A percentile compares a stretch with the other conserved stretches of the same genome.
Conservation (phyloP, 2,888 invertebrate genomes). For the Cataglyphis cursor region DNA sequence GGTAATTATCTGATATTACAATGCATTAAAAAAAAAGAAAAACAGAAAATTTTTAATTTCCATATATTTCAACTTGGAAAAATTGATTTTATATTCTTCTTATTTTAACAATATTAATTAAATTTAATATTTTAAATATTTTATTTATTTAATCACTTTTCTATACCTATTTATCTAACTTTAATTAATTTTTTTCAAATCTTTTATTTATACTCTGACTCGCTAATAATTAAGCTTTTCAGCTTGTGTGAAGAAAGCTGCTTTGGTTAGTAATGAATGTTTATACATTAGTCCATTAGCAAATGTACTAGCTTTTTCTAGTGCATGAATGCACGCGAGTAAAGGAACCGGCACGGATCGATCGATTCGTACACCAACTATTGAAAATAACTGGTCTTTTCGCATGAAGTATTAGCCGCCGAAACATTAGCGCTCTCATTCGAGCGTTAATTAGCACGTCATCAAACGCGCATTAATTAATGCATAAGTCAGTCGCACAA, state of each 20-base stretch:
- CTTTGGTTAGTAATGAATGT: neutral
- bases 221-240: slow-evolving; percentile 9
- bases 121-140: slow-evolving; percentile 4
- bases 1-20: neutral
- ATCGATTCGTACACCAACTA: slow-evolving; percentile 19
- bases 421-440: slow-evolving; percentile 32
- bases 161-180: neutral
- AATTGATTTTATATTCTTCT: slow-evolving; percentile 7
- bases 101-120: neutral
- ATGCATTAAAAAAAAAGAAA: neutral
- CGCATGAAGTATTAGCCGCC: slow-evolving; percentile 20
- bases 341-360: slow-evolving; percentile 31
- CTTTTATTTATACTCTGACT: neutral
- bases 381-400: slow-evolving; percentile 50
- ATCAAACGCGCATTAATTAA: slow-evolving; percentile 45
- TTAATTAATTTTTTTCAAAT: neutral
- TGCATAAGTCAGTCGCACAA: slow-evolving; percentile 49
- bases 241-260: neutral
- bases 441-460: slow-evolving; percentile 35
- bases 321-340: neutral
- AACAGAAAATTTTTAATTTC: neutral
- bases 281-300: neutral
- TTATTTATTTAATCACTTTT: neutral
- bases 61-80: neutral
- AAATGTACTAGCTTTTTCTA: slow-evolving; percentile 13